Conservation (phyloP, 2,797 vertebrate genomes). For the Gymnothorax reevesii region DNA sequence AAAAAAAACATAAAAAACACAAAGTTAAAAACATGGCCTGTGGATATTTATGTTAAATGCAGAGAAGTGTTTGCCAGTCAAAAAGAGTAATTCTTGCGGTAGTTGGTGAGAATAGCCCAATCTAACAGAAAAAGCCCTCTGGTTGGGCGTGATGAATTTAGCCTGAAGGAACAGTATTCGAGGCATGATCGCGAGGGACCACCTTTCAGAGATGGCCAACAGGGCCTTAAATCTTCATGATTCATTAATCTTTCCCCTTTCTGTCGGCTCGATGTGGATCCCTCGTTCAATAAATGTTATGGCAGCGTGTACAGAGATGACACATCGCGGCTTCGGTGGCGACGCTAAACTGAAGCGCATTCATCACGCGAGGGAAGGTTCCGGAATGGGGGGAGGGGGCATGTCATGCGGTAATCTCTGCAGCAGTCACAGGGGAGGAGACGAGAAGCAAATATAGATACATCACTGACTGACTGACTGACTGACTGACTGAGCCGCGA, state of each 20-base stretch:
- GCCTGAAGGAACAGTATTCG: slow-evolving; percentile 39
- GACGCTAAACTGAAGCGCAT: slow-evolving; percentile 65
- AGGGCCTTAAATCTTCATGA: slow-evolving; percentile 59
- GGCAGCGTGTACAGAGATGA: slow-evolving; percentile 61
- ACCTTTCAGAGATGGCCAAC: slow-evolving; percentile 58
- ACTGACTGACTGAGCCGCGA: not conserved
- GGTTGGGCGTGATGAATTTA: slow-evolving; percentile 66
- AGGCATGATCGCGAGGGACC: slow-evolving; percentile 53
- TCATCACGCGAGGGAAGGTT: slow-evolving; percentile 58
- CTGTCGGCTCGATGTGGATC: slow-evolving; percentile 54
- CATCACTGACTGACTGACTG: not conserved
- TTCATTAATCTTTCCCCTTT: slow-evolving; percentile 56
- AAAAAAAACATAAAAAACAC: slow-evolving; percentile 16
- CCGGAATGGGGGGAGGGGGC: not conserved
- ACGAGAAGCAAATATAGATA: not conserved
- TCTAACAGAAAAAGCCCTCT: slow-evolving; percentile 60
- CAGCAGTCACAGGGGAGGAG: not conserved
- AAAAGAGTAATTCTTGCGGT: slow-evolving; percentile 67
- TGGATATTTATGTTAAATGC: slow-evolving; percentile 60
- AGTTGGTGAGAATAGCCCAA: slow-evolving; percentile 71
- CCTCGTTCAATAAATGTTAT: slow-evolving; percentile 70
- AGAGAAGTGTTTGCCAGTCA: slow-evolving; percentile 56
- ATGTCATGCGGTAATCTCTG: not conserved
- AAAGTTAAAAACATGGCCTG: slow-evolving; percentile 40
- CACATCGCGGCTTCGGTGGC: slow-evolving; percentile 65